These are phyloP conservation scores for Chydorus sphaericus DNA, from an alignment of 2,888 invertebrate genomes.

Conservation along the genomic window DNA sequence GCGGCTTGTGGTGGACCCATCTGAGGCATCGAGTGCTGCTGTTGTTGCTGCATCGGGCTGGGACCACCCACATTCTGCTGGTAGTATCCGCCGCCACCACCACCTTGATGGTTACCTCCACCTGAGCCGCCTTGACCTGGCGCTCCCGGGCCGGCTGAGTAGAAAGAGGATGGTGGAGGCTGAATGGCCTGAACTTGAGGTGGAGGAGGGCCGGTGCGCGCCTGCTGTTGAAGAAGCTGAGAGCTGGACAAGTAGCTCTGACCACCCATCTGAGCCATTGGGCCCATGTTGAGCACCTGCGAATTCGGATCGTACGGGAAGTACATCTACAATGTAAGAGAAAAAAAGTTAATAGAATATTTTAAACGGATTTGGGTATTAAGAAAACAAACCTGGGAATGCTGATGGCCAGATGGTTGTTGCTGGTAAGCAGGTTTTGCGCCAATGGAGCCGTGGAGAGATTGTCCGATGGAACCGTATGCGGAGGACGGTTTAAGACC, in stretches of 20 bases:
- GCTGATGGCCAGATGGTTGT: constrained; percentile 31
- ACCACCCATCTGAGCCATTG: constrained; percentile 23
- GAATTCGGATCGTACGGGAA: constrained; percentile 32
- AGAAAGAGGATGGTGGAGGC: constrained; percentile 36
- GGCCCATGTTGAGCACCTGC: constrained; percentile 25
- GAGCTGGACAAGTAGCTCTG: constrained; percentile 46
- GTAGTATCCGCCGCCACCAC: constrained; percentile 35
- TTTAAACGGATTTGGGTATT: constrained; percentile 40
- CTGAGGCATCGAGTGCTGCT: no score
- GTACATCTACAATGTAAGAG: constrained; percentile 1
- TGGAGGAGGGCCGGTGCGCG: constrained; percentile 20
- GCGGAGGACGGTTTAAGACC: constrained; percentile 54
- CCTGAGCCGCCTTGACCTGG: no score
- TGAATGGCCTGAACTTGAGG: constrained; percentile 31
- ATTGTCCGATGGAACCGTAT: constrained; percentile 10
- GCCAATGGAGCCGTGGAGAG: constrained; percentile 52
- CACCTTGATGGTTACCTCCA: constrained; percentile 18
- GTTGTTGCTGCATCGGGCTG: constrained; percentile 27
- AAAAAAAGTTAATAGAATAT: neutral
- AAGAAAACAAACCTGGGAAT: constrained; percentile 38
- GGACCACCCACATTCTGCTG: constrained; percentile 25
- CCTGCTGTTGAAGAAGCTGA: constrained; percentile 29
- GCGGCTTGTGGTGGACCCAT: constrained; percentile 28
- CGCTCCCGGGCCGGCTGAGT: constrained; percentile 38
- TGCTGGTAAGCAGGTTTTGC: constrained; percentile 25